phyloP scores from a whole-genome alignment of 1,140 invertebrate species.

The Drosophila suzukii region DNA sequence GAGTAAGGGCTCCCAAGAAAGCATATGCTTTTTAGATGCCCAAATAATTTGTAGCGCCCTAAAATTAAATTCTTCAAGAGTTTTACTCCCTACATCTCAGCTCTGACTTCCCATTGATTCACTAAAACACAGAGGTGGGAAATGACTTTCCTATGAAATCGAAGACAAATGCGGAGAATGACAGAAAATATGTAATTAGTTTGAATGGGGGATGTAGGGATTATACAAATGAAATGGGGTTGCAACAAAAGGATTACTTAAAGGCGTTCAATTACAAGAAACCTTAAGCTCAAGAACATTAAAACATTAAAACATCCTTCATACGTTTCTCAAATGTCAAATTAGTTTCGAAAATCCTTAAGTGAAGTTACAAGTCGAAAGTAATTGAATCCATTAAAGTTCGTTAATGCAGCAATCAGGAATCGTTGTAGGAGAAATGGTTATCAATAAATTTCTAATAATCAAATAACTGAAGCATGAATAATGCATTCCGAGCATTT shows the following conservation, averaged over 20 bases:
- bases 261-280: conserved; percentile 18
- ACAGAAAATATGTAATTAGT: conserved; percentile 56
- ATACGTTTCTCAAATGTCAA: neutral
- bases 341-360: conserved; percentile 3
- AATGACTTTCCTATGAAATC: neutral
- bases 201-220: conserved; percentile 2
- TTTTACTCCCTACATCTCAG: neutral
- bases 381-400: conserved; percentile 14
- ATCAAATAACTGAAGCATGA: conserved; percentile 70
- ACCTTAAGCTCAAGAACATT: conserved; percentile 1
- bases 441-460: conserved; percentile 69
- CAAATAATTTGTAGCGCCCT: too few species aligned
- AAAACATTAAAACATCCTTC: neutral
- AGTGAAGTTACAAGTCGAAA: conserved; percentile 20
- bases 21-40: too few species aligned
- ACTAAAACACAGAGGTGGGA: neutral
- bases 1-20: too few species aligned
- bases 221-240: neutral
- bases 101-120: neutral
- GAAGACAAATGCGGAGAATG: conserved; percentile 13
- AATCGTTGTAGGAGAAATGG: conserved; percentile 43
- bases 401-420: conserved; percentile 13
- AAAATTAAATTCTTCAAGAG: too few species aligned
- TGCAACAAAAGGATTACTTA: neutral
- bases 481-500: conserved; percentile 34